Conservation (phyloP, 2,888 invertebrate species). For the Dastarcus helophoroides region DNA sequence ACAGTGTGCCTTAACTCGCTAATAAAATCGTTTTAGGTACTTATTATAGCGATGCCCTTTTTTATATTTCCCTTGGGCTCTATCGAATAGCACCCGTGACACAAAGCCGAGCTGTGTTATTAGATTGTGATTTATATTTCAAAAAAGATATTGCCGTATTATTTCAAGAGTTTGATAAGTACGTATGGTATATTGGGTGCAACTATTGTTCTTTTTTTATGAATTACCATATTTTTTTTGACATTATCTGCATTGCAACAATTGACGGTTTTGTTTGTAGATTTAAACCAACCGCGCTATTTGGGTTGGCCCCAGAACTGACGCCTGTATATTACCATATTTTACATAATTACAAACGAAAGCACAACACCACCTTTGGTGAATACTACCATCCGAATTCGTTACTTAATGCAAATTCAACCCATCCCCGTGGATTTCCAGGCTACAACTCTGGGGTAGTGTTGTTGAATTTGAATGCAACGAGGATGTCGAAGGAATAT, state of each 20-base stretch:
- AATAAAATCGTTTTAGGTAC: too few relatives aligned
- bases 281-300: constrained; percentile 51
- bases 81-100: constrained; percentile 53
- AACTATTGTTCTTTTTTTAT: too few relatives aligned
- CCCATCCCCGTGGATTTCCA: constrained; percentile 46
- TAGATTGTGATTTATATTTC: constrained; percentile 71
- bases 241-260: too few relatives aligned
- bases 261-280: constrained; percentile 24
- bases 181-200: constrained; percentile 19
- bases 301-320: constrained; percentile 61
- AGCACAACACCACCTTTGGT: constrained; percentile 48
- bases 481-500: constrained; percentile 51
- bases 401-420: constrained; percentile 14
- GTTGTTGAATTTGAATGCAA: constrained; percentile 53
- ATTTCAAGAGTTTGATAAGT: constrained; percentile 53
- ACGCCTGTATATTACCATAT: constrained; percentile 72
- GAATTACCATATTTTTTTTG: too few relatives aligned
- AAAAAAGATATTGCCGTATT: constrained; percentile 53
- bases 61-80: constrained; percentile 64
- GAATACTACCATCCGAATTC: constrained; percentile 34
- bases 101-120: constrained; percentile 52
- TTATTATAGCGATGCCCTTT: constrained; percentile 68
- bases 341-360: constrained; percentile 52
- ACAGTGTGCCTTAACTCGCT: constrained; percentile 3
- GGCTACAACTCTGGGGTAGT: constrained; percentile 76